phyloP scores from a whole-genome alignment of 2,113 vertebrate species.

The Rhinopomastus cyanomelas region DNA sequence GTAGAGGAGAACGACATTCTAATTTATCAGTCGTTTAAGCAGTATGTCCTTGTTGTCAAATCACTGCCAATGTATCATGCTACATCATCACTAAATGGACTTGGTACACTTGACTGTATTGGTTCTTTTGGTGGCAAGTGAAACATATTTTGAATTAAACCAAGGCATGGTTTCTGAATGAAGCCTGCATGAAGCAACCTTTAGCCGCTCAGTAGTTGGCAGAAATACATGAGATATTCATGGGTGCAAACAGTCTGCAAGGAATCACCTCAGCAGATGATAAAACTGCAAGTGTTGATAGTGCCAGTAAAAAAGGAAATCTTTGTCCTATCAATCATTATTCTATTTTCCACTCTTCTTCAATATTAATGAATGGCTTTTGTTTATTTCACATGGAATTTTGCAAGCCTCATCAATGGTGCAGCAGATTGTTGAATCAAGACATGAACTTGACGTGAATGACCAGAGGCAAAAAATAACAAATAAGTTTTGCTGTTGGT shows the following conservation, averaged over 20 bases:
- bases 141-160: background rate
- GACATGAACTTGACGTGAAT: background rate
- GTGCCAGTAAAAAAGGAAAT: background rate
- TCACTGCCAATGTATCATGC: background rate
- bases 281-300: background rate
- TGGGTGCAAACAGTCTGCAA: background rate
- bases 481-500: background rate
- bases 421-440: background rate
- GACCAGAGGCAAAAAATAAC: background rate
- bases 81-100: accelerated
- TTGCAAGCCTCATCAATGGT: background rate
- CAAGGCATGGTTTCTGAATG: background rate
- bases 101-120: background rate
- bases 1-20: background rate
- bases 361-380: background rate
- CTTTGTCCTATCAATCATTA: background rate
- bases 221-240: background rate
- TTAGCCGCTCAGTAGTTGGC: background rate
- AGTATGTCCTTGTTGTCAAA: background rate
- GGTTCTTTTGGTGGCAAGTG: background rate
- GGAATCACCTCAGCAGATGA: background rate
- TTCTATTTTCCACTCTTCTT: background rate
- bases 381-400: background rate
- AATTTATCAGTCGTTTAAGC: background rate
- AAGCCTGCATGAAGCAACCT: background rate